Base-by-base conservation (phyloP, 1,140 invertebrate genomes). In the Monomorium pharaonis region DNA sequence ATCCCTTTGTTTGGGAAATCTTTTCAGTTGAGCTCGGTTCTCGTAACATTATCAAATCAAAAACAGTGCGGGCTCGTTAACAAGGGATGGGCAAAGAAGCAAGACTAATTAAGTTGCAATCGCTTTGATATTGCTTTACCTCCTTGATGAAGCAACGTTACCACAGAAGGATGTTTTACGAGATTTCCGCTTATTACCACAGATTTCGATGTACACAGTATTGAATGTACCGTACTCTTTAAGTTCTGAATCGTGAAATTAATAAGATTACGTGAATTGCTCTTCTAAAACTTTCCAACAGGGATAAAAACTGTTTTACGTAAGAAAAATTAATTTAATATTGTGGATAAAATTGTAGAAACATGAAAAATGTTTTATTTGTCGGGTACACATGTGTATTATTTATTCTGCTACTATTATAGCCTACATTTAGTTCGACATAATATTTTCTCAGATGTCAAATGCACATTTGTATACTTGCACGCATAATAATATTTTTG, bases 101-200 rank as follows among this genome's bases (percentile, higher is more conserved):
- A 51, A 60, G 78, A 88, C 63, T 78, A 89, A 89, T 88, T 89
- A 89, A 10, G 14, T 24, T 33, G 24, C 58, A 49, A 85, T 78
- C 74, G 49, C 30, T 60, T 21, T 33, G n/a, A 78, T 80, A 78
- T 60, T 78, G 30, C 30, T 62, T 33, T 30, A 65, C n/a, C n/a
- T 65, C 42, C 49, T 47, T 58, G 47, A 72, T 84, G 44, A 42
- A 63, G 78, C 27, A 78, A 80, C 18, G 1, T 56, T 24, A 14
- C 47, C 62, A 14, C 51, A 16, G 30, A 72, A 18, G 5, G 44
- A 12, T 1, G 24, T 54, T 78, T 9, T 54, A 10, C n/a, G 33
- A 77, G 21, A 75, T 67, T 70, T 69, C 30, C 12, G n/a, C 21
- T 67, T 80, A 27, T 80, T 56, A 42, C 5, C 27, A 47, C 24